Base-by-base conservation (phyloP, 2,113 vertebrate genomes). In the Apodemus speciosus region DNA sequence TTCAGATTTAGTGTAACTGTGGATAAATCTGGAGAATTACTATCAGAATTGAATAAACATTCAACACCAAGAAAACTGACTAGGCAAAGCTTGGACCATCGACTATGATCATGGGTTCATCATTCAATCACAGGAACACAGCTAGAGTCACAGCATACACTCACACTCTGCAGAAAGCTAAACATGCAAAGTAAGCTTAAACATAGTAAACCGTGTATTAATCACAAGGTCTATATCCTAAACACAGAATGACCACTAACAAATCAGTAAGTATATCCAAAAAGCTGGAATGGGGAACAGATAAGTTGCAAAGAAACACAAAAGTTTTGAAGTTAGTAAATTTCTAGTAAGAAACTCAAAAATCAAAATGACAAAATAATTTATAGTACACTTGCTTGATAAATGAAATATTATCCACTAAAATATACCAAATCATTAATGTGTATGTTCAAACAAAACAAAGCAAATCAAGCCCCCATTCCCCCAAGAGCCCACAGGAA, bases 1-100 rank as follows among this genome's bases (percentile, higher is more conserved):
- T 72, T 88, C 15, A 80, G 46, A 90, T 88, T 71, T 92, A 51
- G 76, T 62, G 46, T 51, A 68, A 81, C 9, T 94, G 71, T 79
- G 11, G 38, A 91, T 84, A 95, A 91, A 80, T 49, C 6, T 71
- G 58, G 18, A 84, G 93, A 94, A 90, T 91, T 53, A 60, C 35
- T 76, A 69, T 32, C 62, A 56, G 46, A 77, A 94, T 40, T 68
- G 20, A 93, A 92, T 53, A 80, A 85, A 85, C 4, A 87, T 16
- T 35, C 23, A 51, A 20, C 84, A 30, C 20, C 23, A 77, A 93
- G 72, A 89, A 89, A 90, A 85, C 32, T 18, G 51, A 72, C 30
- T 32, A 25, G 3, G 3, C 1, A 64, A 80, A 73, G 7, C 15
- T 69, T 75, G 51, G 1, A 11, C 23, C 56, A 21, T 60, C 32